Conservation (phyloP, 92 coral and sea anemone species). For the Heteractis magnifica region DNA sequence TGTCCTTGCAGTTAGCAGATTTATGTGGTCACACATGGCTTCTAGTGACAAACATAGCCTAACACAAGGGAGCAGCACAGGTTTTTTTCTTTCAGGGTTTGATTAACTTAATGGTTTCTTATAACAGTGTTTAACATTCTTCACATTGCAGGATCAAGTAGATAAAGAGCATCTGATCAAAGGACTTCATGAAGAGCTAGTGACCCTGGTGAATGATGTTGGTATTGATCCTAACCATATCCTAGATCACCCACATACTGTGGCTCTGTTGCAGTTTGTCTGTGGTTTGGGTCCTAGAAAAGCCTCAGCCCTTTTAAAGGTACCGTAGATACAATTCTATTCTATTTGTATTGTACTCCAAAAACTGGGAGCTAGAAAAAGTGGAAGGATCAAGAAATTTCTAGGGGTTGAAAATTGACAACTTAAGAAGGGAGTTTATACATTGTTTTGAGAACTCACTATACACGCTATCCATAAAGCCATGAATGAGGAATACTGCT, state of each 20-base stretch:
- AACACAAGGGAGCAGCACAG: no score
- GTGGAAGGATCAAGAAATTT: neutral
- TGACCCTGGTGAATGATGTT: slow-evolving; percentile 86
- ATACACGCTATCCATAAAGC: no score
- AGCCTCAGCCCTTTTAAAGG: slow-evolving; percentile 87
- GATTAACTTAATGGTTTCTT: no score
- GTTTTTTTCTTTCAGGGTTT: no score
- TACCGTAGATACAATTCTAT: neutral
- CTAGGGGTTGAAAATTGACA: neutral
- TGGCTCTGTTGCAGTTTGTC: slow-evolving; percentile 89
- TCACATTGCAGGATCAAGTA: slow-evolving; percentile 69
- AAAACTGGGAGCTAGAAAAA: no score
- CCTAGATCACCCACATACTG: slow-evolving; percentile 84
- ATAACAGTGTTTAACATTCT: neutral
- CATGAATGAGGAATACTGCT: no score
- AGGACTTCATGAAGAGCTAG: slow-evolving; percentile 78
- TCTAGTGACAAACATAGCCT: no score
- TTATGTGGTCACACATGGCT: no score
- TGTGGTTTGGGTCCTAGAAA: slow-evolving; percentile 99
- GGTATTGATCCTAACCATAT: slow-evolving; percentile 96
- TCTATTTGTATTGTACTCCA: neutral
- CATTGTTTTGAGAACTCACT: neutral
- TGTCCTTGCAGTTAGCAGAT: no score
- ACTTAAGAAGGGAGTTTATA: neutral
- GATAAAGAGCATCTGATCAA: slow-evolving; percentile 80